Evolutionary conservation across 2,113 vertebrate species (phyloP).

Genomic region (Diphyllodes magnificus): DNA sequence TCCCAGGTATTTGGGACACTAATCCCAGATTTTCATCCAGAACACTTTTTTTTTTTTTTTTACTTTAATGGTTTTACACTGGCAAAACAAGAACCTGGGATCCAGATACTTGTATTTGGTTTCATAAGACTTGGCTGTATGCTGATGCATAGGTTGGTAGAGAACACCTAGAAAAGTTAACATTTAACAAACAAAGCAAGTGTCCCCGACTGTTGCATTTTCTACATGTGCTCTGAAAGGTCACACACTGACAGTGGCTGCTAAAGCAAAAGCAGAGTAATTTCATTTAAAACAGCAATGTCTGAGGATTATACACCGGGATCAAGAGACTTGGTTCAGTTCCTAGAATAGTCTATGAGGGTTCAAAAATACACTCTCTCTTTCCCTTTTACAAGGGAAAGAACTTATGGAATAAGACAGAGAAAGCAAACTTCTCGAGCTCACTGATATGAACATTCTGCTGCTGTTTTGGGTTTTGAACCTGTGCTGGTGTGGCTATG

Average conservation of each 20-base stretch:
- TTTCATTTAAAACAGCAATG: not conserved
- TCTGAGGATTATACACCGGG: fast-evolving
- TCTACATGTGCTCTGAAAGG: not conserved
- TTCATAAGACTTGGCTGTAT: not conserved
- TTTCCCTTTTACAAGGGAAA: not conserved
- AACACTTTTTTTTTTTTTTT: not conserved
- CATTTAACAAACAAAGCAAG: not conserved
- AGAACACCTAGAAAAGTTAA: not conserved
- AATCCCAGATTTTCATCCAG: not conserved
- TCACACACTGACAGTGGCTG: not conserved
- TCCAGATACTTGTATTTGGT: not conserved
- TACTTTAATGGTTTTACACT: not conserved
- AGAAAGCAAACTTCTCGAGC: not conserved
- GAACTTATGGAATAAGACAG: not conserved
- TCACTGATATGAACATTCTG: not conserved
- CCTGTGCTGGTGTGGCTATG: not conserved
- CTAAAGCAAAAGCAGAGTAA: not conserved
- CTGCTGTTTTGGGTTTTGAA: not conserved
- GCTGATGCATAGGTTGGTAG: not conserved
- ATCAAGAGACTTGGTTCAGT: not conserved
- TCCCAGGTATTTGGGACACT: not conserved
- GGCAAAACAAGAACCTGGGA: not conserved
- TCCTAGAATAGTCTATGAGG: not conserved
- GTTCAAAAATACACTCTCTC: not conserved
- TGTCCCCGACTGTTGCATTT: not conserved